phyloP scores from a whole-genome alignment of 2,797 vertebrate genomes.

The Pempheris klunzingeri region DNA sequence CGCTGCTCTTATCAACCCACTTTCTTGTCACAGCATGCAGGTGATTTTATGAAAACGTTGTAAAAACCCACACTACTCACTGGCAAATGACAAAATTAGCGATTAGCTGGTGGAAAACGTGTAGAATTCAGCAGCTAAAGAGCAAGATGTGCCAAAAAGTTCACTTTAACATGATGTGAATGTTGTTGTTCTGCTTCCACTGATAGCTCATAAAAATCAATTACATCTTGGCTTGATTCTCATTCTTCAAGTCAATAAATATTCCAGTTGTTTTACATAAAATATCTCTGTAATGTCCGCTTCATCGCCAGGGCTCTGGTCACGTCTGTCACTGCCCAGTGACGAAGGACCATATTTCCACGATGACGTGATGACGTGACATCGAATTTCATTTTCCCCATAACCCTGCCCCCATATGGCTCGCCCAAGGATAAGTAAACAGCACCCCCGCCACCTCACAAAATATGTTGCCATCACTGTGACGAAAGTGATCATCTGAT shows the following conservation, averaged over 20 bases:
- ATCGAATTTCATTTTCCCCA: not conserved
- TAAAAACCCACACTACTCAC: not conserved
- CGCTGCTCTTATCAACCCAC: not conserved
- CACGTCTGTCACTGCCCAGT: not conserved
- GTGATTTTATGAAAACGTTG: not conserved
- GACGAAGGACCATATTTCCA: not conserved
- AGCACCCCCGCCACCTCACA: not conserved
- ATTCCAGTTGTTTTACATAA: not conserved
- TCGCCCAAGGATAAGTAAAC: conserved; percentile 22
- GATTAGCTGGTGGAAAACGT: not conserved
- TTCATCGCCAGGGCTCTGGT: not conserved
- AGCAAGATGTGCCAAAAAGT: not conserved
- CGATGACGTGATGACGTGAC: not conserved
- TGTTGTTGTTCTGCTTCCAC: not conserved
- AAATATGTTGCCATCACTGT: conserved; percentile 20
- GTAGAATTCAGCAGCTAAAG: not conserved
- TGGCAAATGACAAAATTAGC: not conserved
- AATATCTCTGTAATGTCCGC: not conserved
- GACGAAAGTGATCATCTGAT: conserved; percentile 54
- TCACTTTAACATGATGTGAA: not conserved
- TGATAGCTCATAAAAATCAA: not conserved
- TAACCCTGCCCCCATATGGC: not conserved
- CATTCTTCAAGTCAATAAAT: not conserved
- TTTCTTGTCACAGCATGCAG: not conserved
- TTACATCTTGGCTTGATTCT: not conserved